Evolutionary conservation across 1,140 invertebrate genomes (phyloP), one percentile per base, ranked within the genome.

Genomic region (Drosophila asahinai): DNA sequence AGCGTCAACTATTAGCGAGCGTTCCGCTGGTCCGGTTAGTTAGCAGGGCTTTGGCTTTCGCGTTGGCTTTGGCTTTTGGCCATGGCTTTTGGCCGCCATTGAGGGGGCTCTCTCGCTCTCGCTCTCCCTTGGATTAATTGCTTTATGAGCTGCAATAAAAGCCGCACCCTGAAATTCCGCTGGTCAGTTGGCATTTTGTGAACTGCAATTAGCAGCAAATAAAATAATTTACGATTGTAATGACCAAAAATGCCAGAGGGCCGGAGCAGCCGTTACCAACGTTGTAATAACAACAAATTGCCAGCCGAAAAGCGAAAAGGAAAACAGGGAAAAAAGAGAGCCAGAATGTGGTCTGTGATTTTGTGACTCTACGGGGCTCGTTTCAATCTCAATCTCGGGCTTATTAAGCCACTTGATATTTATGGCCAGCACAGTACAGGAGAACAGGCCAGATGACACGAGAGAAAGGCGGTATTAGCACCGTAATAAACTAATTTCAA

Each of bases 171-270:
- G 9, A 9, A 36, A 36, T 55, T 48, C 49, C 40, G 22, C 40
- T 36, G 54, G 45, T 43, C 57, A 54, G 61, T 55, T 83, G 80
- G 72, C 74, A 72, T 84, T 83, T 82, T 71, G 81, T 80, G 82
- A 80, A 90, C 86, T 90, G 86, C 86, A 90, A 90, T 90, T 90
- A 90, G 86, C 86, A 90, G 86, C 81, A 90, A 90, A 90, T 90
- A 90, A 90, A 90, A 90, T 90, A 90, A 90, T 90, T 90, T 90
- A 90, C 86, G 86, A 90, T 89, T 83, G 80, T 78, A 83, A 87
- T 87, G 77, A 81, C 61, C 73, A 49, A 60, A 77, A 79, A 59
- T 82, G 70, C 65, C 74, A 77, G 67, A 45, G 36, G 25, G 60
- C 4, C 15, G 19, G 3, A 17, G 58, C 68, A 80, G 76, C 70